Conservation (phyloP, 37 sponge, comb jelly and placozoan genomes). For the Sycon ciliatum region DNA sequence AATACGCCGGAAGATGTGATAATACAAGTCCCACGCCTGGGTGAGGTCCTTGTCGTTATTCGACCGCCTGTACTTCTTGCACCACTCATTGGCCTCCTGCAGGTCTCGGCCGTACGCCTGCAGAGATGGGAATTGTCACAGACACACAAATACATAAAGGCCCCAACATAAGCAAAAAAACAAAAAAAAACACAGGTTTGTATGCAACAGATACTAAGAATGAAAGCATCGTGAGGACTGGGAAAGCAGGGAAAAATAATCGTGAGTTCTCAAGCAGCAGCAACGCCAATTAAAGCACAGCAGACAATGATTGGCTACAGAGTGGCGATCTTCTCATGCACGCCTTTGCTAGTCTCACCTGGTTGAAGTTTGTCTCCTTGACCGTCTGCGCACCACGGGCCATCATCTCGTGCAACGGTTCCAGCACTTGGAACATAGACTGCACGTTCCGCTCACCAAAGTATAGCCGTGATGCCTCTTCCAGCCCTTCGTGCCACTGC, state of each 20-base stretch:
- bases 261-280: neutral
- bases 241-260: too few species aligned
- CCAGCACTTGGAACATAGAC: constrained; percentile 79
- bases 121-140: too few species aligned
- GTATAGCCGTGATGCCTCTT: constrained; percentile 80
- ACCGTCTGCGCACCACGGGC: constrained; percentile 66
- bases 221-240: too few species aligned
- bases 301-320: too few species aligned
- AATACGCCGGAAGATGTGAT: constrained; percentile 90
- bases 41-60: constrained; percentile 72
- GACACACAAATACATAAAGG: too few species aligned
- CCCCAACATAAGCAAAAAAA: too few species aligned
- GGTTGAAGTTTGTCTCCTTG: constrained; percentile 76
- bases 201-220: too few species aligned
- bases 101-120: constrained; percentile 90
- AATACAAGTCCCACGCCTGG: constrained; percentile 95
- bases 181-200: too few species aligned
- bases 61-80: constrained; percentile 72
- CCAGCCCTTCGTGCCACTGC: constrained; percentile 95
- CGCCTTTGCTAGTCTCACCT: too few species aligned
- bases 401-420: constrained; percentile 78
- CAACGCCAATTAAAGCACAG: too few species aligned
- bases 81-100: constrained; percentile 95
- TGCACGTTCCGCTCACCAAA: constrained; percentile 87
- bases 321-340: too few species aligned